phyloP scores from a whole-genome alignment of 2,797 vertebrate species.

The Tenualosa ilisha region DNA sequence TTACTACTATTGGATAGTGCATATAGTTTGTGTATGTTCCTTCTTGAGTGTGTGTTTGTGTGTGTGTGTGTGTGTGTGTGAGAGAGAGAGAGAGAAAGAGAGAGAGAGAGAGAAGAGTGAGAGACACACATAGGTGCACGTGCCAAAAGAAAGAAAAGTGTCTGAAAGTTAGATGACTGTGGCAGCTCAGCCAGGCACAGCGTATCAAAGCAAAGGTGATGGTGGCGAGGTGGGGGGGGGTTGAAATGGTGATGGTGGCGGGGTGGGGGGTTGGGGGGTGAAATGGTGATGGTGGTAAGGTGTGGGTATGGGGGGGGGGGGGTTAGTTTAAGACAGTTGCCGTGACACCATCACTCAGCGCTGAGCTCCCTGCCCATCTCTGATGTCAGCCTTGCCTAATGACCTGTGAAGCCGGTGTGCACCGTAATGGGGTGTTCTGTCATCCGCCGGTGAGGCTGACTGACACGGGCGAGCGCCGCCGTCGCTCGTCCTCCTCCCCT shows the following conservation, averaged over 20 bases:
- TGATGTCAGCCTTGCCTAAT: conserved; percentile 72
- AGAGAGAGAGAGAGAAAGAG: not conserved
- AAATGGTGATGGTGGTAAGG: not conserved
- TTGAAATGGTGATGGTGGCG: not conserved
- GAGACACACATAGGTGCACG: not conserved
- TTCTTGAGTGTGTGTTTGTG: not conserved
- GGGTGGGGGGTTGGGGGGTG: not conserved
- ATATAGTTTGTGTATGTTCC: not conserved
- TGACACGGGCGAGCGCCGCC: conserved; percentile 65
- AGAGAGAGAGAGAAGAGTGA: not conserved
- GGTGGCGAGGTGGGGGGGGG: too few species aligned
- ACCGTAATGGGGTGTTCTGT: conserved; percentile 77
- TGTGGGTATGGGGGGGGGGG: not conserved
- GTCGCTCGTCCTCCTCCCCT: conserved; percentile 31
- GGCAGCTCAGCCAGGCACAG: not conserved
- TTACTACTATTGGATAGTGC: not conserved
- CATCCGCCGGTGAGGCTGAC: conserved; percentile 65
- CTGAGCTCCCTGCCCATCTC: conserved; percentile 58
- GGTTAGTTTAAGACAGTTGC: not conserved
- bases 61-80: not conserved
- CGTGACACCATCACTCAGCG: conserved; percentile 60
- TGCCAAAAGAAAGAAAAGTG: not conserved
- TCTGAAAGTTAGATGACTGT: conserved; percentile 2
- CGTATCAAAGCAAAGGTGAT: not conserved
- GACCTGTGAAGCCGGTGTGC: conserved; percentile 73